Evolutionary conservation across 1,140 invertebrate species (phyloP), one percentile per base, ranked within the genome.

Genomic region (Pogonognathellus flavescens): DNA sequence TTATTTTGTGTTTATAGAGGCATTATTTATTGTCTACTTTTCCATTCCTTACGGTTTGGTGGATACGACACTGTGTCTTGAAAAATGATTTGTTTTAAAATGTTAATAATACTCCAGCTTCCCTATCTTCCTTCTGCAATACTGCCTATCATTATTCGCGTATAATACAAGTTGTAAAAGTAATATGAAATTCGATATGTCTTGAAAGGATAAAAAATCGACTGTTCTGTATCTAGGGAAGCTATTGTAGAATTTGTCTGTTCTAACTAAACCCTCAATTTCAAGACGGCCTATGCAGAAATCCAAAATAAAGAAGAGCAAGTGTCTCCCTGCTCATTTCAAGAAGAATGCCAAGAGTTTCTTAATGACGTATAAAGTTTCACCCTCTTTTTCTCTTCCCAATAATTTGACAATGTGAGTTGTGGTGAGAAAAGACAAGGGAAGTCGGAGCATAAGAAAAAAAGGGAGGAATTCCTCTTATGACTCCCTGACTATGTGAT

Each of bases 341-440:
- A 59, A 76, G 70, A 84, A 84, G 70, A 84, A 84, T 85, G 84
- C 57, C 57, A 85, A 85, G 84, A 85, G 84, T 85, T 85, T 85
- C 84, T 85, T 85, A 85, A 85, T 85, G 84, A 85, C 62, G 57
- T 60, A 81, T 60, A 85, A 85, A 81, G 76, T 81, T 85, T 85
- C 57, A 57, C 59, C 59, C 82, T 60, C 31, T 62, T 41, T 62
- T 83, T 31, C 82, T 62, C 41, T 83, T 83, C 41, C 82, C 31
- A 18, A 31, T 18, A 10, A 80, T 80, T 49, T n/a, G 20, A 80
- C 14, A 31, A 49, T 80, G 20, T 16, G 41, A 16, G 41, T 76
- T 76, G 70, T 76, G 70, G 70, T 76, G 70, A 49, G 70, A 76
- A 76, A 76, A 76, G 70, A 76, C 70, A 76, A 76, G 41, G 22